Evolutionary conservation across 2,113 vertebrate species (phyloP).

Genomic region (Podarcis raffonei): DNA sequence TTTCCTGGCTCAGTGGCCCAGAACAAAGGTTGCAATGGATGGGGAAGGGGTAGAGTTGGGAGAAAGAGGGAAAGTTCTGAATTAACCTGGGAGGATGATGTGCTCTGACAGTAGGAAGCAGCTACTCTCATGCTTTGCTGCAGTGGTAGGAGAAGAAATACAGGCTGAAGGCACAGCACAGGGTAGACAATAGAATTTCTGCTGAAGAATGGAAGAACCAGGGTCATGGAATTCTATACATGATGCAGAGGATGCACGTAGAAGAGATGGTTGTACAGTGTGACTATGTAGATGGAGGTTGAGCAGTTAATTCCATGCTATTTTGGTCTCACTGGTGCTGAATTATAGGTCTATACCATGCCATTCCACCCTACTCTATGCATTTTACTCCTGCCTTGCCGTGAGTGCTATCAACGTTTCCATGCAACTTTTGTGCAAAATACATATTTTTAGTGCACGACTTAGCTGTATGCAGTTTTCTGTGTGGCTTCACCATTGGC

Average conservation of each 20-base stretch:
- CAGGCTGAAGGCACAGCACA: constrained; percentile 59
- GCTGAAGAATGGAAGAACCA: constrained; percentile 30
- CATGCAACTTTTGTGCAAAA: no score
- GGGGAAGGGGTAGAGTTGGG: constrained; percentile 55
- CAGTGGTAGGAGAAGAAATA: constrained; percentile 63
- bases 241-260: constrained; percentile 52
- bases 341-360: no score
- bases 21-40: constrained; percentile 59
- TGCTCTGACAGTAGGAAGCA: constrained; percentile 81
- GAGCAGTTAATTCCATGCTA: no score
- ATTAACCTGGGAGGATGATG: constrained; percentile 71
- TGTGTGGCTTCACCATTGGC: no score
- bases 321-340: no score
- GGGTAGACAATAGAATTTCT: constrained; percentile 39
- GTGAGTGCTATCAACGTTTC: no score
- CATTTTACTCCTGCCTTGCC: no score
- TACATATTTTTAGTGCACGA: no score
- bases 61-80: constrained; percentile 68
- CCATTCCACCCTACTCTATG: no score
- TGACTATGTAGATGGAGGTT: no score
- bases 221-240: constrained; percentile 54
- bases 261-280: no score
- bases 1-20: constrained; percentile 70
- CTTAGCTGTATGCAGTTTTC: no score
- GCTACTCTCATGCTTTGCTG: constrained; percentile 67